Evolutionary conservation across 2,888 invertebrate genomes (phyloP).

Genomic region (Glaucopsyche alexis): DNA sequence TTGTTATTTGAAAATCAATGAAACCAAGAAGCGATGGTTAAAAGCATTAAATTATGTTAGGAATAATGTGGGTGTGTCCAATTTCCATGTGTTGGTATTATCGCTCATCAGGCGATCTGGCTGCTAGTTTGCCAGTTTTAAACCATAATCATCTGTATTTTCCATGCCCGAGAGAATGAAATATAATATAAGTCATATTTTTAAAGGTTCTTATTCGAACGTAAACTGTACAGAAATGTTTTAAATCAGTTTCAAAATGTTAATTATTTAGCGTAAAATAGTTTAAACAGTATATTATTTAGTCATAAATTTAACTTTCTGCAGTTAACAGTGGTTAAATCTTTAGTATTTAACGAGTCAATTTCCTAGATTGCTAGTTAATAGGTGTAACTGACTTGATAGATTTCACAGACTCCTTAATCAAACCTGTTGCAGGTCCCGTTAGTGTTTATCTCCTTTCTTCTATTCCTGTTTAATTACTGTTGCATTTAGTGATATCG

Average conservation of each 20-base stretch:
- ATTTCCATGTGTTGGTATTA: too few species aligned
- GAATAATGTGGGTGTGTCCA: too few species aligned
- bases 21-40: too few species aligned
- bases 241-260: neutral
- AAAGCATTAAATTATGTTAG: too few species aligned
- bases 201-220: too few species aligned
- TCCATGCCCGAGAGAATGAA: too few species aligned
- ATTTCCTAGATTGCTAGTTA: neutral
- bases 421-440: neutral
- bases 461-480: neutral
- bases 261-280: neutral
- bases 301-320: slow-evolving; percentile 5
- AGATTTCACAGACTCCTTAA: neutral
- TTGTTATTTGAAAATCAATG: too few species aligned
- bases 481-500: neutral
- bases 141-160: too few species aligned
- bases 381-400: neutral
- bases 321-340: neutral
- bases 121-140: too few species aligned
- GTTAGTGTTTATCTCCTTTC: neutral
- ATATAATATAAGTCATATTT: too few species aligned
- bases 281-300: neutral
- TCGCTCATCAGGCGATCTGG: too few species aligned
- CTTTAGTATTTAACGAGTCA: neutral
- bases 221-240: neutral